Conservation (phyloP, 2,888 invertebrate species). For the Ophion obscuratus region DNA sequence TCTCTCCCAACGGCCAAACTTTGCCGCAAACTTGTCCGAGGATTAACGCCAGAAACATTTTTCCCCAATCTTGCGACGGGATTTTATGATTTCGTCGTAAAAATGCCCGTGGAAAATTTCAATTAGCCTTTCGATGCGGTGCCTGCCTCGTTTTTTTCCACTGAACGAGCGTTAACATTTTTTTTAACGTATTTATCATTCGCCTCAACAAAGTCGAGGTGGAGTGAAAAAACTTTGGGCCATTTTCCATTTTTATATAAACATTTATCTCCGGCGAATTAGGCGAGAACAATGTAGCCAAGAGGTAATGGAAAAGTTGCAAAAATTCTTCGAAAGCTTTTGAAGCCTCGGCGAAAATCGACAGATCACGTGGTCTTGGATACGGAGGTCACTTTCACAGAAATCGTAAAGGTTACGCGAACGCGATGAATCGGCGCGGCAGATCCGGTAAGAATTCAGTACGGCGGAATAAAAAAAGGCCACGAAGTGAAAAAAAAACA, state of each 20-base stretch:
- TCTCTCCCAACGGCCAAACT: constrained; percentile 16
- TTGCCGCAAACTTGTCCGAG: neutral
- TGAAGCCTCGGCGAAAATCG: neutral
- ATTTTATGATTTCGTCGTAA: constrained; percentile 9
- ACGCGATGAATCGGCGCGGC: constrained; percentile 32
- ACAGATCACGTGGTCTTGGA: neutral
- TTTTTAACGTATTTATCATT: too few relatives aligned
- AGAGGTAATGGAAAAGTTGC: neutral
- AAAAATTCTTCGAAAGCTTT: neutral
- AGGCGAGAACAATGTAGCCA: neutral
- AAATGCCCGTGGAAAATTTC: constrained; percentile 7
- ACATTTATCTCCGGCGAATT: neutral
- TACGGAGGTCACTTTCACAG: constrained; percentile 12
- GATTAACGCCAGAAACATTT: neutral
- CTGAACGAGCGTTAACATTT: neutral
- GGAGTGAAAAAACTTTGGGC: neutral
- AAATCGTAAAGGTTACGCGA: constrained; percentile 40
- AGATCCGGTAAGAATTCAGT: constrained; percentile 23
- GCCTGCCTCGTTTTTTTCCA: neutral
- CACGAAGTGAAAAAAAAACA: constrained; percentile 17
- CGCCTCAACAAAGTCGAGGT: too few relatives aligned
- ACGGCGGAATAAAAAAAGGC: constrained; percentile 5
- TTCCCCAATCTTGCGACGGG: neutral
- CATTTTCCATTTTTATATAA: neutral
- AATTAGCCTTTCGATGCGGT: neutral